These are phyloP conservation scores for Chaetodon auriga DNA, from an alignment of 2,113 vertebrate genomes.

Conservation along the genomic window DNA sequence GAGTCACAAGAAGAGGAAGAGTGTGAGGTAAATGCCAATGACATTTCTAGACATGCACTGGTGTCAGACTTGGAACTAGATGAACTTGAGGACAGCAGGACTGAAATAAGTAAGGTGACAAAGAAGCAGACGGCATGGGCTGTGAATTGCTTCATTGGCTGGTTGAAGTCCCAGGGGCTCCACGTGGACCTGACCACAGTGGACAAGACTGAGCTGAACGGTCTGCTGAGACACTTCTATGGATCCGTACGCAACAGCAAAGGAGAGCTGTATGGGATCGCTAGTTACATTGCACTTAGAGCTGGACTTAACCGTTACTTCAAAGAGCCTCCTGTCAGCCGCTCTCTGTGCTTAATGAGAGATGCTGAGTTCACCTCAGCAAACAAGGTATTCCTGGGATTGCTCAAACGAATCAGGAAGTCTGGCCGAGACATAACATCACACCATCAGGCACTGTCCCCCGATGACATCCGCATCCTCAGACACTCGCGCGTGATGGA, in stretches of 20 bases:
- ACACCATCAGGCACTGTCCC: conserved; percentile 12
- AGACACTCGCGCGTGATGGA: conserved; percentile 25
- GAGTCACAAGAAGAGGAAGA: conserved; percentile 9
- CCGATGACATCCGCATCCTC: conserved; percentile 26
- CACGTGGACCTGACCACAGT: conserved; percentile 6
- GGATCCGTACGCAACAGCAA: conserved; percentile 31
- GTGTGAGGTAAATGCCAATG: not conserved
- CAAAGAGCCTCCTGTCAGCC: conserved; percentile 9
- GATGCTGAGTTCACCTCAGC: conserved; percentile 30
- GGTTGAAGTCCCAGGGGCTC: conserved; percentile 27
- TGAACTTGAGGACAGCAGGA: conserved; percentile 24
- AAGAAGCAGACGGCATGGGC: conserved; percentile 37
- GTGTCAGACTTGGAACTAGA: conserved; percentile 34
- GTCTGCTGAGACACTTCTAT: conserved; percentile 27
- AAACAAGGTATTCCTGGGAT: conserved; percentile 37
- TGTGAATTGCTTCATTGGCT: conserved; percentile 28
- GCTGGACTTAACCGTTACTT: conserved; percentile 31
- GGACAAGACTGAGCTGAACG: conserved; percentile 19
- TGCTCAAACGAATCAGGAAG: conserved; percentile 33
- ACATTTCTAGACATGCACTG: conserved; percentile 12
- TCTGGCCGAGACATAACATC: conserved; percentile 1
- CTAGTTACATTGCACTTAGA: conserved; percentile 35
- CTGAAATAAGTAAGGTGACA: conserved; percentile 5
- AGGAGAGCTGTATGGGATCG: conserved; percentile 46
- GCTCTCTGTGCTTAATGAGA: conserved; percentile 21